Evolutionary conservation across 2,797 vertebrate genomes (phyloP), one percentile per base, ranked within the genome.

Genomic region (Chaenodraco wilsoni): DNA sequence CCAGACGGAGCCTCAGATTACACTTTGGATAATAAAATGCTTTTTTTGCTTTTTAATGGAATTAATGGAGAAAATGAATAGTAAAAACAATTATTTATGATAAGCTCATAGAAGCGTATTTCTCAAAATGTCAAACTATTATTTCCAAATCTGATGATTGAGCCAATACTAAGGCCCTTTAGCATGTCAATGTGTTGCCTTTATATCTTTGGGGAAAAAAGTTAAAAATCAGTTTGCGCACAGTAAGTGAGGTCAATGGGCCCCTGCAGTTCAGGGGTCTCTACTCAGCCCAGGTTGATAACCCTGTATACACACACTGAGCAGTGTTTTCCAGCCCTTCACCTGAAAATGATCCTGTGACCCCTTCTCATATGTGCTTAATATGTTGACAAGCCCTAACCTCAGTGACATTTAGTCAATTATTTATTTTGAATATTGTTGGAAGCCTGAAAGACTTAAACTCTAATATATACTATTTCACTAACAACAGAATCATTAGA

Each of bases 71-170:
- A 63, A 56, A 16, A 0, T 1, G 0, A 59, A 23, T 2, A 0
- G 11, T 52, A 45, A 60, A 62, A 31, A 40, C 1, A 23, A 15
- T 9, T 37, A 37, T 27, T 27, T 70, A 54, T 68, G 10, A 16
- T 70, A 7, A 37, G 55, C 1, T 0, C 2, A 4, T 23, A 9
- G 33, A 37, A 37, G 7, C 2, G 8, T 37, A 15, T 55, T 48
- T 57, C 17, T 21, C 12, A 46, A 62, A 60, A 65, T 46, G 55
- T 45, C 19, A 49, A 58, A 69, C 3, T 46, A 4, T 52, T 48
- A 17, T 16, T 54, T 46, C 16, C 4, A 65, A 37, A 54, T 44
- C 2, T 46, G 12, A 5, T 1, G 21, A 51, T 8, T 19, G 33
- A 64, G 45, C 2, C 16, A 11, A 19, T 19, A 4, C 63, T 14